Conservation (phyloP, 2,888 invertebrate genomes). For the Plagodis pulveraria region DNA sequence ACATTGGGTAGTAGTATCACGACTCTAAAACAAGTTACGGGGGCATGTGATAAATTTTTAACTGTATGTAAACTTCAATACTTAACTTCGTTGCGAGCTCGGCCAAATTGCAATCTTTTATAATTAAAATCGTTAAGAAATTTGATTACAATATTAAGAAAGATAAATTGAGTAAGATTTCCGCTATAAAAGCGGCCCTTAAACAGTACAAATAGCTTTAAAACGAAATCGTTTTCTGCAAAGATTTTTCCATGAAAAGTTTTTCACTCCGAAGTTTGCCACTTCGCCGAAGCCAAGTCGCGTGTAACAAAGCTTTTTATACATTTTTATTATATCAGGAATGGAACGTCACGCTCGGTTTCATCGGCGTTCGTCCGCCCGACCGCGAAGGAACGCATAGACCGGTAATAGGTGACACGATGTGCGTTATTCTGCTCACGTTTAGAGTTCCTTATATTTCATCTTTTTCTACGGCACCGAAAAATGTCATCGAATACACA, state of each 20-base stretch:
- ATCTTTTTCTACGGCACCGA: constrained; percentile 82
- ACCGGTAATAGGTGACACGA: constrained; percentile 81
- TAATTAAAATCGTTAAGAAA: constrained; percentile 36
- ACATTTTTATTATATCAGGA: constrained; percentile 80
- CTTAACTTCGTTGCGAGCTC: constrained; percentile 19
- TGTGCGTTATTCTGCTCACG: constrained; percentile 79
- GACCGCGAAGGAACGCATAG: constrained; percentile 79
- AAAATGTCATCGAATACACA: constrained; percentile 85
- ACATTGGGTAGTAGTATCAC: constrained; percentile 57
- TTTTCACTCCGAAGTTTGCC: constrained; percentile 84
- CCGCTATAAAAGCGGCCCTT: constrained; percentile 55
- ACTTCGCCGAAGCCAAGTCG: constrained; percentile 80
- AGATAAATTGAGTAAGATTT: constrained; percentile 56
- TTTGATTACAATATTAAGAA: constrained; percentile 45
- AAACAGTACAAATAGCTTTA: constrained; percentile 79
- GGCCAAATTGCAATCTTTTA: constrained; percentile 26
- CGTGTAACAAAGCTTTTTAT: constrained; percentile 84
- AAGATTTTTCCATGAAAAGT: constrained; percentile 83
- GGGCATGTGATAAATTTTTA: constrained; percentile 40
- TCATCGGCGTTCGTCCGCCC: constrained; percentile 75
- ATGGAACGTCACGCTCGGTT: constrained; percentile 82
- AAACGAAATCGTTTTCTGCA: constrained; percentile 81
- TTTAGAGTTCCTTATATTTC: constrained; percentile 84
- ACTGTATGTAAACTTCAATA: constrained; percentile 38
- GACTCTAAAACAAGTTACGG: constrained; percentile 51